Conservation (phyloP, 2,797 vertebrate genomes). For the Odontamblyopus rebecca region DNA sequence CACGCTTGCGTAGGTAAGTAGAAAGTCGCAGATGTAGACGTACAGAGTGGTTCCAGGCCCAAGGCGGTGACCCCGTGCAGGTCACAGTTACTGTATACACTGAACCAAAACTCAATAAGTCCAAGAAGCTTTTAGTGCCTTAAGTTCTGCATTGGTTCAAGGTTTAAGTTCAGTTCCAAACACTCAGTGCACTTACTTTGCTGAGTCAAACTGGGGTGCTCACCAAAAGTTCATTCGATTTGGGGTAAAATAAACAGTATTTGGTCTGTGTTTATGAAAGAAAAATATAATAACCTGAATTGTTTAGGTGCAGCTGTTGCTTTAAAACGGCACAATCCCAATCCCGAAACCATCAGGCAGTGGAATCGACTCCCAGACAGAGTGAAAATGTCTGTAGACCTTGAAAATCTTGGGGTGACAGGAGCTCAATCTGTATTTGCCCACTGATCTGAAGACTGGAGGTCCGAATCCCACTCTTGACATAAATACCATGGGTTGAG, state of each 20-base stretch:
- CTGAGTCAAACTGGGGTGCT: background rate
- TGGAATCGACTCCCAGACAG: too few relatives aligned
- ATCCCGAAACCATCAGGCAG: too few relatives aligned
- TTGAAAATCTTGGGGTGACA: too few relatives aligned
- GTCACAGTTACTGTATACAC: slow-evolving; percentile 15
- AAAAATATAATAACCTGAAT: background rate
- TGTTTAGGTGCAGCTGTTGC: background rate
- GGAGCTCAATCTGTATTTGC: too few relatives aligned
- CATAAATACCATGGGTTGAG: too few relatives aligned
- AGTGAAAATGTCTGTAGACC: too few relatives aligned
- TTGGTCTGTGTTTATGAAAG: background rate
- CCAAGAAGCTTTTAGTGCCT: slow-evolving; percentile 13
- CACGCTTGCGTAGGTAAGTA: too few relatives aligned
- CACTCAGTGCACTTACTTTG: background rate
- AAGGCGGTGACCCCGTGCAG: background rate
- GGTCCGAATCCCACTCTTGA: too few relatives aligned
- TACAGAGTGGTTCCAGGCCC: slow-evolving; percentile 18
- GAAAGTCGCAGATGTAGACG: slow-evolving; percentile 19
- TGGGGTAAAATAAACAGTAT: background rate
- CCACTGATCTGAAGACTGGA: too few relatives aligned
- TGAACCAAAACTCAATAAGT: slow-evolving; percentile 20
- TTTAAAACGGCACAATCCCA: too few relatives aligned
- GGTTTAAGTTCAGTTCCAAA: background rate
- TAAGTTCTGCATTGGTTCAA: background rate
- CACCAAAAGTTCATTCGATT: background rate